Evolutionary conservation across 2,888 invertebrate genomes (phyloP), one percentile per base, ranked within the genome.

Genomic region (Opisthograptis luteolata): DNA sequence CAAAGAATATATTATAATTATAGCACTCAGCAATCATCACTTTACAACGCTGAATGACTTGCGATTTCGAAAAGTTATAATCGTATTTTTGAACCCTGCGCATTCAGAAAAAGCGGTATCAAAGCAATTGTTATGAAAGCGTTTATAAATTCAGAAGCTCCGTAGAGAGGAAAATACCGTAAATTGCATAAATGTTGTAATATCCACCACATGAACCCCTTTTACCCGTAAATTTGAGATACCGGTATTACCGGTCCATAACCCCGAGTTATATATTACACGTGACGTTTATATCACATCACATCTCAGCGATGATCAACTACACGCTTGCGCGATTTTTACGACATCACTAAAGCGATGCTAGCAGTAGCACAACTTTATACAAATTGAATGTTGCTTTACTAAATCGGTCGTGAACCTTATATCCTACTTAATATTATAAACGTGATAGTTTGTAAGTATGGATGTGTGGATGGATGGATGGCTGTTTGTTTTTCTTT

Each of bases 321-420:
- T 45, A 40, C 44, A 51, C 50, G 50, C 44, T 45, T 41, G 25
- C 44, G 5, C 25, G 44, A 30, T 24, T 51, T 51, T 51, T 51
- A 51, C 28, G 37, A 44, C 17, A 24, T 28, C 14, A 32, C 17
- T 9, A 10, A 9, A 19, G 34, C 20, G 13, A 19, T 28, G 13
- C 17, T 15, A n/a, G 8, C 35, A 45, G 44, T 45, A 51, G 5
- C 2, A 10, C 1, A 42, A 30, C 40, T 47, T 28, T 2, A 20
- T 10, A 32, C 22, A 22, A 19, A 1, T 25, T 10, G 7, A 15
- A 13, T n/a, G n/a, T n/a, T n/a, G n/a, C n/a, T n/a, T n/a, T n/a
- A n/a, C n/a, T n/a, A n/a, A n/a, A n/a, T n/a, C n/a, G n/a, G n/a
- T n/a, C n/a, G n/a, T n/a, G n/a, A n/a, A n/a, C n/a, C n/a, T n/a